Conservation (phyloP, 2,888 invertebrate species). For the Gortyna flavago region DNA sequence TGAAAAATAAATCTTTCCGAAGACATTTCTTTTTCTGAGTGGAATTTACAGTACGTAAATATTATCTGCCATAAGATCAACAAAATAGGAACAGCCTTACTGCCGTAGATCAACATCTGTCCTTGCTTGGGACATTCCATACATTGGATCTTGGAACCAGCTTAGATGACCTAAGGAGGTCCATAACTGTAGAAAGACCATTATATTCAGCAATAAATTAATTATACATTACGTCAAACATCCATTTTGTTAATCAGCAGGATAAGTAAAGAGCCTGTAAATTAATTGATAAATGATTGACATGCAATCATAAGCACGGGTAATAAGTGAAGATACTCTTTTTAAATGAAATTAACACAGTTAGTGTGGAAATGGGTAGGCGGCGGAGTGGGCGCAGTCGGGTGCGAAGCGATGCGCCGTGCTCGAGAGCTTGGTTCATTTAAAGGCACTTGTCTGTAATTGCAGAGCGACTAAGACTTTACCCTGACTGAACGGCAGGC, state of each 20-base stretch:
- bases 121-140: background rate
- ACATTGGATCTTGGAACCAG: background rate
- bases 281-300: constrained; percentile 52
- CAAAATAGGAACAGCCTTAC: constrained; percentile 58
- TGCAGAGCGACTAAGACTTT: constrained; percentile 88
- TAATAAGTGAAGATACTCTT: constrained; percentile 73
- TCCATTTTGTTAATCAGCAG: background rate
- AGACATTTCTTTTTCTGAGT: constrained; percentile 80
- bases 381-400: constrained; percentile 82
- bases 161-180: background rate
- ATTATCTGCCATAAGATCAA: constrained; percentile 74
- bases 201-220: background rate
- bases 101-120: constrained; percentile 5
- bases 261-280: background rate
- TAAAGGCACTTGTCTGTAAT: constrained; percentile 90
- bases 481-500: constrained; percentile 81
- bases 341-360: constrained; percentile 84
- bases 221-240: constrained; percentile 1
- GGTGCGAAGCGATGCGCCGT: constrained; percentile 88
- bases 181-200: background rate
- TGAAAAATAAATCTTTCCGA: constrained; percentile 87
- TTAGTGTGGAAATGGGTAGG: constrained; percentile 79
- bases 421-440: constrained; percentile 90
- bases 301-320: constrained; percentile 57
- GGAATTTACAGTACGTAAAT: constrained; percentile 82